Evolutionary conservation across 2,888 invertebrate species (phyloP), one percentile per base, ranked within the genome.

Genomic region (Orthosia cruda): DNA sequence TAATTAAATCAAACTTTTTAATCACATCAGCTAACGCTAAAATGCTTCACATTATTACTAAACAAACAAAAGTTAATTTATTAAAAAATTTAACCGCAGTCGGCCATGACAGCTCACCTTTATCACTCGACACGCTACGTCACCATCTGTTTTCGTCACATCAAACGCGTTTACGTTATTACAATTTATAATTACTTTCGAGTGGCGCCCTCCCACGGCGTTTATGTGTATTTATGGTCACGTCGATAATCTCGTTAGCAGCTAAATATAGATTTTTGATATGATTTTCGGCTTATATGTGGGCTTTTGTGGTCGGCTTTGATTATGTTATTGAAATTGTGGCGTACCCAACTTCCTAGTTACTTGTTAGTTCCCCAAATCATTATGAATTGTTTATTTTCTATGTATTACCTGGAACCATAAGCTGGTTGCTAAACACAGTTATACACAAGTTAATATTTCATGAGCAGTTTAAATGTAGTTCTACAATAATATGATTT

Each of bases 81-180:
- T 66, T 55, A 52, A 47, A 71, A 78, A 69, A 69, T 71, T 63
- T 66, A 71, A 78, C 61, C 71, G 23, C 58, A 70, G 55, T 40
- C 61, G 57, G 67, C 71, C 63, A 52, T 74, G 84, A 86, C 85
- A 84, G 69, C 57, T 61, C 67, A 82, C 83, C 88, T 80, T 74
- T 76, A 80, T 87, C 88, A 78, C 72, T 86, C 80, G 20, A 61
- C 88, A 77, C 87, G 54, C 66, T 20, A 66, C 61, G 77, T 75
- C 87, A 79, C 85, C 85, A 81, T 69, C 74, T 82, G 80, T 85
- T 86, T 74, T 77, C 71, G 74, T 84, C 85, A 74, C 74, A 71
- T 78, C 73, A 76, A 69, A 74, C 73, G 71, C 79, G 72, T 65
- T 72, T 71, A 72, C 18, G 55, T 83, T 75, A 86, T 79, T 63